These are phyloP conservation scores for Temnothorax nylanderi DNA, from an alignment of 1,140 invertebrate genomes.

Conservation along the genomic window DNA sequence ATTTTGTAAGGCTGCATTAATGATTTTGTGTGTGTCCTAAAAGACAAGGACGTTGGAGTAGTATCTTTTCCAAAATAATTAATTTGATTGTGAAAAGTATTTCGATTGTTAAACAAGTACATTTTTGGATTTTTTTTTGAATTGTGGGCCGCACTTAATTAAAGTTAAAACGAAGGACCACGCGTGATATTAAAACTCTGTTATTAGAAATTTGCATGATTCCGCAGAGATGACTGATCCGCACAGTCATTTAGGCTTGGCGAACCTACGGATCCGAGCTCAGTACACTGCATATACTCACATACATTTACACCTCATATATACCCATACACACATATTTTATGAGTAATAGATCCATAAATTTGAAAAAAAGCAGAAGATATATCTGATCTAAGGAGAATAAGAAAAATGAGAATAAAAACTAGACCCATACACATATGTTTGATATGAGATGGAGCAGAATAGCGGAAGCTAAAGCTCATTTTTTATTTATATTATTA, in stretches of 20 bases:
- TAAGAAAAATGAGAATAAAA: not conserved
- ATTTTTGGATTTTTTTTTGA: not conserved
- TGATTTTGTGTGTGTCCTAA: not conserved
- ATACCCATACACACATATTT: no score
- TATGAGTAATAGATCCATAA: no score
- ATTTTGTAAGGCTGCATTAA: not conserved
- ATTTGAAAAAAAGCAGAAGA: no score
- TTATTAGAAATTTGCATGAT: not conserved
- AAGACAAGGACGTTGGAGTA: not conserved
- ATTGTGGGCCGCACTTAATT: not conserved
- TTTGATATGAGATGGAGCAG: not conserved
- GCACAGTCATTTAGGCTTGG: not conserved
- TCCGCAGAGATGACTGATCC: not conserved
- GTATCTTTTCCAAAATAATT: not conserved
- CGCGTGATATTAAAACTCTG: not conserved
- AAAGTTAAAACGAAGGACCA: not conserved
- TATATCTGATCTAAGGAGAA: not conserved
- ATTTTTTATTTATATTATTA: no score
- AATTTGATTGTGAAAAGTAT: not conserved
- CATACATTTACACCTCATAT: no score
- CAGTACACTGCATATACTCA: no score
- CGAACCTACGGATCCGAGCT: no score
- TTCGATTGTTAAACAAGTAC: not conserved
- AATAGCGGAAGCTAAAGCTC: not conserved
- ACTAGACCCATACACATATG: not conserved